Evolutionary conservation across 2,113 vertebrate genomes (phyloP), one percentile per base, ranked within the genome.

Genomic region (Anser cygnoides): DNA sequence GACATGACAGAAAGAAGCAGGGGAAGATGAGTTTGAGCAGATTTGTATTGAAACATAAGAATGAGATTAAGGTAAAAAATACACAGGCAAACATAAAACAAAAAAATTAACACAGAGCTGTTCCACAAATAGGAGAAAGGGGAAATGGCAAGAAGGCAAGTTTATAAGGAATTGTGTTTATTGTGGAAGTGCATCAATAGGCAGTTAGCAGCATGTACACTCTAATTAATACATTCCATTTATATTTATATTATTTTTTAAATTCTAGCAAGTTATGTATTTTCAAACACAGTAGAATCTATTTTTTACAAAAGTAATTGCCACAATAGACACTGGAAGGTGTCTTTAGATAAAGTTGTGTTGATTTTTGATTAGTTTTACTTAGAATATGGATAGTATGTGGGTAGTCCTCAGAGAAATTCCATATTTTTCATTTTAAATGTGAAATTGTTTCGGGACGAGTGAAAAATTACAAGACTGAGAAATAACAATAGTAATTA

Each of bases 321-420:
- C 1, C 2, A 10, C 18, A 78, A 2, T n/a, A 37, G 23, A 39
- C 11, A 49, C 1, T 39, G 5, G 2, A 10, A 58, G 1, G 3
- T 46, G 11, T 80, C 49, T 41, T 81, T 17, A n/a, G 31, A 35
- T 15, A 84, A 54, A 76, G 19, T n/a, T 4, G 18, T 7, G 9
- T 19, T 49, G 11, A 0, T 67, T 81, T 43, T 57, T 39, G 13
- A 46, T 3, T 49, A 6, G 2, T 31, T 81, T 82, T 67, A 8
- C 41, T 58, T 44, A 12, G 8, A 59, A 1, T 49, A 5, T 62
- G 18, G 11, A 22, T 72, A 41, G 2, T 19, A 22, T 28, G 3
- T 43, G 3, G 35, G 9, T 20, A 20, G 4, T 35, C 71, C 11
- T 71, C 55, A 70, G 33, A 72, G 9, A 77, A 87, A 66, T 39